Conservation (phyloP, 1,140 invertebrate species). For the Leguminivora glycinivorella region DNA sequence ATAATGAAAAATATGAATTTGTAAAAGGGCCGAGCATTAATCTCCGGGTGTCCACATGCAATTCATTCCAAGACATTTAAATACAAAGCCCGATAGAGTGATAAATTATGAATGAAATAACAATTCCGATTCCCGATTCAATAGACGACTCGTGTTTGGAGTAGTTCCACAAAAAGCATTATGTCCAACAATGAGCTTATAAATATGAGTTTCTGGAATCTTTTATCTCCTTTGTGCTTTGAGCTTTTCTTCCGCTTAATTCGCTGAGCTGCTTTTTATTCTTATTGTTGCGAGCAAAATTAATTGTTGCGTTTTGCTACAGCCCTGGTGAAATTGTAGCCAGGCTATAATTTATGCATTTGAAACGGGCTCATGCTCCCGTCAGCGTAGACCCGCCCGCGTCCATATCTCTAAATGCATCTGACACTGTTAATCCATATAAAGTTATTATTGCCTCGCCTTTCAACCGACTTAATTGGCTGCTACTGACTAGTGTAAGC, state of each 20-base stretch:
- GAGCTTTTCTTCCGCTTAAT: slow-evolving; percentile 50
- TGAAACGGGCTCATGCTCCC: slow-evolving; percentile 43
- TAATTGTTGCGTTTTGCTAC: slow-evolving; percentile 49
- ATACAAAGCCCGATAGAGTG: slow-evolving; percentile 66
- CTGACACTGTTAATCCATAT: slow-evolving; percentile 63
- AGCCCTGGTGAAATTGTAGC: slow-evolving; percentile 44
- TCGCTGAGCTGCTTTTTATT: slow-evolving; percentile 51
- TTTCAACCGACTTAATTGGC: slow-evolving; percentile 59
- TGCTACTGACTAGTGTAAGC: slow-evolving; percentile 57
- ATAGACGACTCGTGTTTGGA: slow-evolving; percentile 57
- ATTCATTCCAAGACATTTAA: slow-evolving; percentile 63
- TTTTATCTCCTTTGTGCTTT: slow-evolving; percentile 55
- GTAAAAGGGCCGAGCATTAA: slow-evolving; percentile 51
- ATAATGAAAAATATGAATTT: slow-evolving; percentile 64
- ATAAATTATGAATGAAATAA: slow-evolving; percentile 72
- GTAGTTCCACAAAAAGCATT: slow-evolving; percentile 57
- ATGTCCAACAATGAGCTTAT: slow-evolving; percentile 65
- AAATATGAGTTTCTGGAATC: slow-evolving; percentile 64
- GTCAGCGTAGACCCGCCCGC: slow-evolving; percentile 44
- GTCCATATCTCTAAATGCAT: slow-evolving; percentile 56
- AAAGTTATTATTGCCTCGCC: slow-evolving; percentile 61
- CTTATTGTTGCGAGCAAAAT: slow-evolving; percentile 53
- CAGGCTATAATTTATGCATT: slow-evolving; percentile 52
- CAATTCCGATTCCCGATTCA: slow-evolving; percentile 61
- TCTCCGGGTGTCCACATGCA: slow-evolving; percentile 53